Base-by-base conservation (phyloP, 2,888 invertebrate genomes). In the Metopia argyrocephala region DNA sequence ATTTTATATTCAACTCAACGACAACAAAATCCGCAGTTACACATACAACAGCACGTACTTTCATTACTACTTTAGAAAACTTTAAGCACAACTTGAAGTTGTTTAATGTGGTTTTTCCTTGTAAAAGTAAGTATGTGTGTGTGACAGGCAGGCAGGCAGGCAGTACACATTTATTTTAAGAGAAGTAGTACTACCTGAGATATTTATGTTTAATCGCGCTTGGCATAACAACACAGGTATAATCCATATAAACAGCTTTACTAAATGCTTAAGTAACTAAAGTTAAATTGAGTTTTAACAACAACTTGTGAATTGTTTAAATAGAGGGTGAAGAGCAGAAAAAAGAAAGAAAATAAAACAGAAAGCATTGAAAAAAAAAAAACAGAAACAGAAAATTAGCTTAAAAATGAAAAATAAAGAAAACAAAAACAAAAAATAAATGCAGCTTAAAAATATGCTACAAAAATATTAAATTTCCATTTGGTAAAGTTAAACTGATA, bases 241-340 rank as follows among this genome's bases (percentile, higher is more conserved):
- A 79, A 79, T 76, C 76, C 57, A 68, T 31, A 80, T 50, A 80
- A 76, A 69, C 52, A 59, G 50, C 54, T 64, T 38, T 9, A 68
- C 73, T 52, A 66, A 66, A 56, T 45, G 52, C 46, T 73, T 69
- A 59, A 69, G 69, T 48, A 68, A 69, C 69, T 73, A 80, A 80
- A 68, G 64, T 80, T 76, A 73, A 76, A 81, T 74, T 65, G 74
- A 69, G 76, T 81, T 81, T 66, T 9, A 48, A 48, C 25, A 69
- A 68, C 28, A 46, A 59, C 18, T 15, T 25, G 25, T 5, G 25
- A 52, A 57, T 50, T 68, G 27, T 28, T 46, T 18, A 66, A 59
- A 65, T 56, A 65, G 54, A 52, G 57, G 12, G 52, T n/a, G 20
- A 15, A 31, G 18, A 18, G 46, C 45, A 25, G 1, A n/a, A 62